Evolutionary conservation across 1,140 invertebrate genomes (phyloP).

Genomic region (Euwallacea similis): DNA sequence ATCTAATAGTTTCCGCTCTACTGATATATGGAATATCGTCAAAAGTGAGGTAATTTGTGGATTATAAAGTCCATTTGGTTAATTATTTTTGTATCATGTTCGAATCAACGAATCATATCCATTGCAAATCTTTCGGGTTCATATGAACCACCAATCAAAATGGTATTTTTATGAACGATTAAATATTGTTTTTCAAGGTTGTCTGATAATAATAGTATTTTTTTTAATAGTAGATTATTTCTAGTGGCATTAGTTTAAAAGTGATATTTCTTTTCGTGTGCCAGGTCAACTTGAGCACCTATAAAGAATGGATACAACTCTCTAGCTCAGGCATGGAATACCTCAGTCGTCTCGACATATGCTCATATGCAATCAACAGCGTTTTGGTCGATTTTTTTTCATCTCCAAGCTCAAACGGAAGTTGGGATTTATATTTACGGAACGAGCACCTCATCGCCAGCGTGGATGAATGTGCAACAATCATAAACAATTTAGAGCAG

Average conservation of each 20-base stretch:
- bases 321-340: conserved; percentile 36
- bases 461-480: conserved; percentile 45
- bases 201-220: no score
- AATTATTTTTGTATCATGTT: no score
- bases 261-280: no score
- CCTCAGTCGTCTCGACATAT: conserved; percentile 47
- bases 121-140: no score
- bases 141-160: no score
- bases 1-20: conserved; percentile 41
- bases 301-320: conserved; percentile 46
- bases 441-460: conserved; percentile 43
- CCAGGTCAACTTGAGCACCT: conserved; percentile 44
- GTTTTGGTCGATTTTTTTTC: conserved; percentile 34
- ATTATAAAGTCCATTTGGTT: no score
- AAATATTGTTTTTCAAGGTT: no score
- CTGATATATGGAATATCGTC: conserved; percentile 49
- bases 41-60: conserved; percentile 41
- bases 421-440: conserved; percentile 43
- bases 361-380: conserved; percentile 46
- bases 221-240: no score
- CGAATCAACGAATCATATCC: no score
- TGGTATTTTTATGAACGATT: no score
- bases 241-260: no score
- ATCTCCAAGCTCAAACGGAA: conserved; percentile 10
- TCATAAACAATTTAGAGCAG: conserved; percentile 45